These are phyloP conservation scores for Hyperoplus immaculatus DNA, from an alignment of 2,797 vertebrate genomes.

Conservation along the genomic window DNA sequence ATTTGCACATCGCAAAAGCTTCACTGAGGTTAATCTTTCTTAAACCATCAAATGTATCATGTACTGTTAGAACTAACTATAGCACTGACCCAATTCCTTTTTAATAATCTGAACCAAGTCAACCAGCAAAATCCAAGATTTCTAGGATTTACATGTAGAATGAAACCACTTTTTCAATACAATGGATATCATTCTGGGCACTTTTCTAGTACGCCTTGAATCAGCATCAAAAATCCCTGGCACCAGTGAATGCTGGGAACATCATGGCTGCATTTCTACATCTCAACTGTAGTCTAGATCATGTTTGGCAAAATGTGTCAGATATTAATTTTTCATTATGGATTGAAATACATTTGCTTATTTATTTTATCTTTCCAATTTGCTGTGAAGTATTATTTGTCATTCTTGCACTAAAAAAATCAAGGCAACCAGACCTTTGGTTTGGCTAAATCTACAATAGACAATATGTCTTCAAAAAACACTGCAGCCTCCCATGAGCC, in stretches of 20 bases:
- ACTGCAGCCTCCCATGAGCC: constrained; percentile 51
- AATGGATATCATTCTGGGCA: constrained; percentile 45
- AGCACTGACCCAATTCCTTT: constrained; percentile 61
- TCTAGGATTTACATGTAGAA: constrained; percentile 65
- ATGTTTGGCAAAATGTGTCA: constrained; percentile 53
- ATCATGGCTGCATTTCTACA: constrained; percentile 25
- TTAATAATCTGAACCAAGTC: constrained; percentile 58
- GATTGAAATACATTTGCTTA: constrained; percentile 43
- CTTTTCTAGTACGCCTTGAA: constrained; percentile 52
- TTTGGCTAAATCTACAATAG: constrained; percentile 53
- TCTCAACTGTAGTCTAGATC: constrained; percentile 37
- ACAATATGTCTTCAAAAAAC: constrained; percentile 65
- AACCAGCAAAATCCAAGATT: constrained; percentile 51
- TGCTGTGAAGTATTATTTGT: constrained; percentile 45
- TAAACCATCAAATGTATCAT: neutral
- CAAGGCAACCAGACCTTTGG: constrained; percentile 39
- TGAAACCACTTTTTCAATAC: constrained; percentile 62
- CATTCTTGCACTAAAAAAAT: constrained; percentile 23
- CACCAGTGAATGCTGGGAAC: constrained; percentile 41
- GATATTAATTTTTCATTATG: constrained; percentile 48
- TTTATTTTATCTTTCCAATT: constrained; percentile 46
- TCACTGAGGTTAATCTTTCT: constrained; percentile 2
- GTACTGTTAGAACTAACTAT: constrained; percentile 36
- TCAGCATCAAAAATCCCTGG: constrained; percentile 53
- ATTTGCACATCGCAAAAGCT: constrained; percentile 10